A percentile compares a stretch with the other conserved stretches of the same genome.
Conservation (phyloP, 2,888 invertebrate species). For the Poecilus cupreus region DNA sequence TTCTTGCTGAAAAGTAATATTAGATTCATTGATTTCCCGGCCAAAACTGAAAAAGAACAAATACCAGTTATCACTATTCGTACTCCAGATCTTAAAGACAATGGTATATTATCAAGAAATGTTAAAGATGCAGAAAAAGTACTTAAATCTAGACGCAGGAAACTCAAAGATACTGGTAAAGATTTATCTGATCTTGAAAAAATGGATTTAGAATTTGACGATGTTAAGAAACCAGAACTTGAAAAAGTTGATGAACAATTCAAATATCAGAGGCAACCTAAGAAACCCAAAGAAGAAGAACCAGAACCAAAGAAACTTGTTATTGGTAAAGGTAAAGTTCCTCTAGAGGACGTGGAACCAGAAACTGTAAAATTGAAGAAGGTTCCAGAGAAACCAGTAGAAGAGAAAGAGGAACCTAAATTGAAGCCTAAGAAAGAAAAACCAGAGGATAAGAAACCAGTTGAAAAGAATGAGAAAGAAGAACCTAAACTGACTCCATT, state of each 20-base stretch:
- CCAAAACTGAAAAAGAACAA: conserved; percentile 68
- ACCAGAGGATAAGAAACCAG: conserved; percentile 69
- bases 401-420: conserved; percentile 68
- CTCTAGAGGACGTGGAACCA: conserved; percentile 69
- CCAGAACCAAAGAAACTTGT: conserved; percentile 70
- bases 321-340: conserved; percentile 75
- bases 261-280: conserved; percentile 71
- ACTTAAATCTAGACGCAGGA: conserved; percentile 71
- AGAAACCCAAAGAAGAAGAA: conserved; percentile 72
- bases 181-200: conserved; percentile 72
- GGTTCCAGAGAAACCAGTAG: conserved; percentile 71
- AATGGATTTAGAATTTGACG: conserved; percentile 70
- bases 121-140: conserved; percentile 73
- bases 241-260: conserved; percentile 71
- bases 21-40: conserved; percentile 72
- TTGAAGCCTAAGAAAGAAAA: conserved; percentile 66
- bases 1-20: conserved; percentile 73
- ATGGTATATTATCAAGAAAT: conserved; percentile 73
- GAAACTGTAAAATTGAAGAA: conserved; percentile 75
- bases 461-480: conserved; percentile 69
- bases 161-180: conserved; percentile 70
- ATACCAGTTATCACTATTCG: conserved; percentile 69
- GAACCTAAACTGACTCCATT: conserved; percentile 70
- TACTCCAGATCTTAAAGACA: conserved; percentile 71
- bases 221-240: conserved; percentile 70